phyloP scores from a whole-genome alignment of 2,113 vertebrate genomes.

The Bettongia penicillata region DNA sequence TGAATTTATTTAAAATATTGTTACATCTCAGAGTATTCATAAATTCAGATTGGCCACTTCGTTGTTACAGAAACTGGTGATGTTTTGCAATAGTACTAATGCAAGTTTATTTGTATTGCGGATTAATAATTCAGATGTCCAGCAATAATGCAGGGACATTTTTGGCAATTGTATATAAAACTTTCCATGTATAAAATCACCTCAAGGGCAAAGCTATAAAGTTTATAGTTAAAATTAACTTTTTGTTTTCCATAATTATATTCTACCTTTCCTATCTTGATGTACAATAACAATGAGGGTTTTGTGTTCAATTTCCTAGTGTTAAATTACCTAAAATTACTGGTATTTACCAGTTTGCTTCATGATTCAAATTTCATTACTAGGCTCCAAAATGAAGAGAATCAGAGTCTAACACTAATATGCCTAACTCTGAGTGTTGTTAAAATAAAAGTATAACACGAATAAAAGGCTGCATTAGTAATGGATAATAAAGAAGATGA shows the following conservation, averaged over 20 bases:
- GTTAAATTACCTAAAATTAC: constrained; percentile 49
- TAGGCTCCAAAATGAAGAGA: constrained; percentile 6
- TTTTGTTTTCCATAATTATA: neutral
- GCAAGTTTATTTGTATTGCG: constrained; percentile 7
- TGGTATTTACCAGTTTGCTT: constrained; percentile 55
- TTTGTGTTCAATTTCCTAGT: constrained; percentile 49
- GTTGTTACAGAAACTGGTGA: constrained; percentile 29
- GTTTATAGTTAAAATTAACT: constrained; percentile 21
- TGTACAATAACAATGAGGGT: constrained; percentile 41
- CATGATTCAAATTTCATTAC: constrained; percentile 54
- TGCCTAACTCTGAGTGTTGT: constrained; percentile 8
- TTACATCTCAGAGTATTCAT: neutral
- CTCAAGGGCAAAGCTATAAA: neutral
- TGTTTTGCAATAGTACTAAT: neutral
- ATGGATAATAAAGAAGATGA: constrained; percentile 55
- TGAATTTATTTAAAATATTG: constrained; percentile 21
- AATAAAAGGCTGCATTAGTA: constrained; percentile 48
- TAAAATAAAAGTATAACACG: constrained; percentile 41
- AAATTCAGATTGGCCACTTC: constrained; percentile 37
- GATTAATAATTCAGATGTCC: constrained; percentile 21
- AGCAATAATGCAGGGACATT: constrained; percentile 26
- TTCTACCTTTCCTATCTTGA: constrained; percentile 41
- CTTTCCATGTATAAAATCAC: constrained; percentile 35
- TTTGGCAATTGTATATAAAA: constrained; percentile 14
- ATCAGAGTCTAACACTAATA: constrained; percentile 23